Conservation (phyloP, 1,140 invertebrate species). For the Liolophura sinensis region DNA sequence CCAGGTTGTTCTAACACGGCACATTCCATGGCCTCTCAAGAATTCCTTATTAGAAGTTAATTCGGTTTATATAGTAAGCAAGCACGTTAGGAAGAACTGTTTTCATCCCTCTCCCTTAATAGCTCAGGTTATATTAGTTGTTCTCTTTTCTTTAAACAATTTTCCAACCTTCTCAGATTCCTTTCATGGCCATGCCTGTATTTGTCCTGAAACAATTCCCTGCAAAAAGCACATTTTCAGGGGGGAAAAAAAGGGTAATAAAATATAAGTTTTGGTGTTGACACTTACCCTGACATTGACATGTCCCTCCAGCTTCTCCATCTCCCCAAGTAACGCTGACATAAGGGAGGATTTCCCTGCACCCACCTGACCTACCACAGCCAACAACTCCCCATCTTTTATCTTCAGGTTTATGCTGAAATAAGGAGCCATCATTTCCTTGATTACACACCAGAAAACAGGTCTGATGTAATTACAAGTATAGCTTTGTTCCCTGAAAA, state of each 20-base stretch:
- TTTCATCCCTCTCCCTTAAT: neutral
- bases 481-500: neutral
- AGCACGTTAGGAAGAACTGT: too few relatives aligned
- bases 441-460: neutral
- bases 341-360: constrained; percentile 85
- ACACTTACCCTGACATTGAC: constrained; percentile 72
- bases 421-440: neutral
- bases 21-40: too few relatives aligned
- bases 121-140: too few relatives aligned
- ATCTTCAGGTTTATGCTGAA: constrained; percentile 23
- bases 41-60: too few relatives aligned
- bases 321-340: constrained; percentile 83
- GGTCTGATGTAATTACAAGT: neutral
- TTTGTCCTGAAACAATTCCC: neutral
- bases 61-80: too few relatives aligned
- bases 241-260: neutral
- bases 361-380: constrained; percentile 83
- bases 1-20: too few relatives aligned
- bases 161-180: neutral
- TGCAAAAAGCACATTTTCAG: neutral
- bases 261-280: neutral
- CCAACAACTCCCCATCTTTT: constrained; percentile 65
- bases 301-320: constrained; percentile 74
- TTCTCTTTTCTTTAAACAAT: neutral
- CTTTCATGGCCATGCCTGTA: neutral